A percentile compares a stretch with the other conserved stretches of the same genome.
These are phyloP conservation scores for Pristiophorus japonicus DNA, from an alignment of 2,113 vertebrate genomes.

Conservation along the genomic window DNA sequence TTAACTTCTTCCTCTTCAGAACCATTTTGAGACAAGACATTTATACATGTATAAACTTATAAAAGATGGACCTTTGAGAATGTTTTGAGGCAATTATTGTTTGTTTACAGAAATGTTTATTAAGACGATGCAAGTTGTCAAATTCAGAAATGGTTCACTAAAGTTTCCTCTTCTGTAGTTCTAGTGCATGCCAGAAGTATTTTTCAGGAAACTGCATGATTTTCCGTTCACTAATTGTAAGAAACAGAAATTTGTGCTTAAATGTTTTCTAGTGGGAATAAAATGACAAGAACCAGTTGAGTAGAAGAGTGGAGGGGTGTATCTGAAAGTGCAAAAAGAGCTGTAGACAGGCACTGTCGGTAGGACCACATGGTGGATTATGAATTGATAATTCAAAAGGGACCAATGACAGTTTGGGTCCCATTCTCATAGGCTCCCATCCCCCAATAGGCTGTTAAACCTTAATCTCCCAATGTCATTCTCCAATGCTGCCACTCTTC, in stretches of 20 bases:
- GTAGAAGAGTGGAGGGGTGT: neutral
- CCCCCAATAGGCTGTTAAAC: neutral
- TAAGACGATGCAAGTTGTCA: neutral
- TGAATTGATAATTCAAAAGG: neutral
- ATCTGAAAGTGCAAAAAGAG: neutral
- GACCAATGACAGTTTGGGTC: neutral
- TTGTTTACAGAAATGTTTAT: neutral
- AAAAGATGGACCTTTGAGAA: neutral
- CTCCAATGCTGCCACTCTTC: neutral
- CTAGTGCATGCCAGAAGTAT: neutral
- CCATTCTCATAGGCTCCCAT: neutral
- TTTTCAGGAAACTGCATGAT: neutral
- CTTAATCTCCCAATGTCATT: neutral
- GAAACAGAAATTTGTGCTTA: neutral
- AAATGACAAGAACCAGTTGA: neutral
- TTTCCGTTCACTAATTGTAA: neutral
- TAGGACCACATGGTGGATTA: neutral
- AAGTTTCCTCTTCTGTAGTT: neutral
- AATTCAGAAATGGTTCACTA: too few species aligned
- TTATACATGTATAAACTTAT: neutral
- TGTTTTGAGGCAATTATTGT: neutral
- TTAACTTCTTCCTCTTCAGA: neutral
- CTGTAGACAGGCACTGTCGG: neutral
- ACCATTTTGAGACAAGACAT: neutral
- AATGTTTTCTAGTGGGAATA: neutral